A percentile compares a stretch with the other conserved stretches of the same genome.
phyloP scores from a whole-genome alignment of 2,888 invertebrate species.

The Heteromurus nitidus region DNA sequence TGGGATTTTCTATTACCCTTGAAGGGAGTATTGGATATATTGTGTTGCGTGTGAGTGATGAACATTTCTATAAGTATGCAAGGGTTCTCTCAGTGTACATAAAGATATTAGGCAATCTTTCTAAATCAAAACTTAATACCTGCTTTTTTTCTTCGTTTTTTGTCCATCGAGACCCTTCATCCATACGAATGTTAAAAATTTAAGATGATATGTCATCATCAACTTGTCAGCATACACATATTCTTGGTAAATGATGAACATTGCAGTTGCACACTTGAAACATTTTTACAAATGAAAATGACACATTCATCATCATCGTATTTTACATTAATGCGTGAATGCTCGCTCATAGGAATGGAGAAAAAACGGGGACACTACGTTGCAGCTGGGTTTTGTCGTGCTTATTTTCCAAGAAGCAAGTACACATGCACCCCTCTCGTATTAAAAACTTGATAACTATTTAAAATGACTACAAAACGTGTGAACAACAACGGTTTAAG shows the following conservation, averaged over 20 bases:
- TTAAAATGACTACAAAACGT: too few relatives aligned
- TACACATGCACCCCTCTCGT: too few relatives aligned
- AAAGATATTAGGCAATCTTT: constrained; percentile 39
- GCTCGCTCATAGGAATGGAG: not conserved
- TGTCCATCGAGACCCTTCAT: too few relatives aligned
- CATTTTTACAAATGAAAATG: constrained; percentile 31
- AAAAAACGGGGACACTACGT: constrained; percentile 5
- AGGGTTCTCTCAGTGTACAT: constrained; percentile 10
- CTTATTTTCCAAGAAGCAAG: constrained; percentile 1
- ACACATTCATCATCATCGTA: constrained; percentile 19
- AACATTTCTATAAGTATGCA: not conserved
- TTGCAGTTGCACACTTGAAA: constrained; percentile 36
- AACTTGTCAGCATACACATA: constrained; percentile 40
- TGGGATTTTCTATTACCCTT: too few relatives aligned
- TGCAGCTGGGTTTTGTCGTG: not conserved
- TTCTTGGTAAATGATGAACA: constrained; percentile 31
- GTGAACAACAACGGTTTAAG: too few relatives aligned
- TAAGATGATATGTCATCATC: constrained; percentile 51
- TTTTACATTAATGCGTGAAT: not conserved
- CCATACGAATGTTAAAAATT: too few relatives aligned
- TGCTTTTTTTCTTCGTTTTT: constrained; percentile 9
- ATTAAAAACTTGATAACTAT: too few relatives aligned
- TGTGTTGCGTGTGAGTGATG: not conserved
- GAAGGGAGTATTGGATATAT: not conserved
- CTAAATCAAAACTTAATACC: constrained; percentile 32